These are phyloP conservation scores for Cataglyphis hispanica DNA, from an alignment of 1,140 invertebrate species.

Conservation along the genomic window DNA sequence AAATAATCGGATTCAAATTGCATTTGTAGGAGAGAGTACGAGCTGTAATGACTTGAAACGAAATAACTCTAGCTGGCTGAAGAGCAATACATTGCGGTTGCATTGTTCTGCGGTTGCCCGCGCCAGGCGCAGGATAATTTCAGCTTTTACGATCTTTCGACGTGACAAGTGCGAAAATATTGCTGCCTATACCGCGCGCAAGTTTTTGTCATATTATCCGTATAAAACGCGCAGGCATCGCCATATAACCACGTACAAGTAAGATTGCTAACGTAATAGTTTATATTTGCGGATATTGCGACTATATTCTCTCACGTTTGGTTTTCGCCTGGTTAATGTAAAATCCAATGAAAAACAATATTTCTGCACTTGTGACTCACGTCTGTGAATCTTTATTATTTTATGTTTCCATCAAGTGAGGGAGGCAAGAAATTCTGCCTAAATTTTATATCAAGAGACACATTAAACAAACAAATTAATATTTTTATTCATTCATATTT, in stretches of 20 bases:
- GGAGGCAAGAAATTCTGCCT: neutral
- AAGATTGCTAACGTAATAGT: slow-evolving; percentile 6
- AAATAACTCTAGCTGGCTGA: slow-evolving; percentile 23
- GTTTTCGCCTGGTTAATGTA: neutral
- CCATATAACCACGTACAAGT: neutral
- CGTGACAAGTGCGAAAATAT: slow-evolving; percentile 53
- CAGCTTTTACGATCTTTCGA: slow-evolving; percentile 53
- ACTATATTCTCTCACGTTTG: neutral
- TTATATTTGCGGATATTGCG: slow-evolving; percentile 5
- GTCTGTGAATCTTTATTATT: neutral
- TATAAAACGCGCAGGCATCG: slow-evolving; percentile 3
- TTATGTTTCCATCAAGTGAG: neutral
- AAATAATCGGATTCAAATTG: slow-evolving; percentile 25
- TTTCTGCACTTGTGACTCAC: neutral
- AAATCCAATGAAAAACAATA: slow-evolving; percentile 5
- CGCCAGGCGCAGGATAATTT: slow-evolving; percentile 49
- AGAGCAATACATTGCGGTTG: slow-evolving; percentile 53
- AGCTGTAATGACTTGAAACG: slow-evolving; percentile 12
- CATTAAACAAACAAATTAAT: slow-evolving; percentile 3
- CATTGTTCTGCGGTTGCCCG: slow-evolving; percentile 50
- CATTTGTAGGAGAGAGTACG: neutral
- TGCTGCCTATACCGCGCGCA: slow-evolving; percentile 23
- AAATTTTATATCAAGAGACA: neutral
- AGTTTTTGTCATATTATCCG: slow-evolving; percentile 38
- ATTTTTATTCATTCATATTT: neutral